phyloP scores from a whole-genome alignment of 2,113 vertebrate genomes.

The Rafetus swinhoei region DNA sequence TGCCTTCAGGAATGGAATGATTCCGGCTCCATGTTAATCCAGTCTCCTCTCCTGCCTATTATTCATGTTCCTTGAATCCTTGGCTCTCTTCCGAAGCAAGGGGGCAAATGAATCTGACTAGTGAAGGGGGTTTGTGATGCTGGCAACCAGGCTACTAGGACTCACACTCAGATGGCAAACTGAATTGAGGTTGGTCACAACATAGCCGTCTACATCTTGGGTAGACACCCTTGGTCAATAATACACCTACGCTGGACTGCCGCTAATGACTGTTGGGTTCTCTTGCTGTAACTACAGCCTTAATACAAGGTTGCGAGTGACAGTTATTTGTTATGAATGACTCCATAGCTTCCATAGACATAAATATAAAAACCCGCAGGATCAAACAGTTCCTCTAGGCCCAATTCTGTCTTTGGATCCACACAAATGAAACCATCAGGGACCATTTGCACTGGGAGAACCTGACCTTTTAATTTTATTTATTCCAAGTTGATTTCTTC shows the following conservation, averaged over 20 bases:
- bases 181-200: neutral
- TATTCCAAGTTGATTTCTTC: slow-evolving; percentile 23
- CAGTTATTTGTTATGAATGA: slow-evolving; percentile 10
- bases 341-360: neutral
- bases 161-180: neutral
- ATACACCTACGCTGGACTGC: neutral
- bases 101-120: neutral
- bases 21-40: neutral
- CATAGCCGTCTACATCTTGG: rapidly evolving
- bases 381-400: slow-evolving; percentile 34
- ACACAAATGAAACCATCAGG: neutral
- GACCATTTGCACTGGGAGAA: slow-evolving; percentile 29
- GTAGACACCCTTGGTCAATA: neutral
- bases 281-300: neutral
- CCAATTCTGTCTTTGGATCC: slow-evolving; percentile 40
- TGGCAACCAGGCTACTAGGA: neutral
- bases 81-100: neutral
- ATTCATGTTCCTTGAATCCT: neutral
- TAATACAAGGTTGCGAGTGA: neutral
- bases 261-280: neutral
- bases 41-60: neutral
- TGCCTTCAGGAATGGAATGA: neutral
- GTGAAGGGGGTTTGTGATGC: neutral
- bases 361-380: slow-evolving; percentile 37
- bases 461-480: slow-evolving; percentile 18